Conservation (phyloP, 2,797 vertebrate species). For the Aselliscus stoliczkanus region DNA sequence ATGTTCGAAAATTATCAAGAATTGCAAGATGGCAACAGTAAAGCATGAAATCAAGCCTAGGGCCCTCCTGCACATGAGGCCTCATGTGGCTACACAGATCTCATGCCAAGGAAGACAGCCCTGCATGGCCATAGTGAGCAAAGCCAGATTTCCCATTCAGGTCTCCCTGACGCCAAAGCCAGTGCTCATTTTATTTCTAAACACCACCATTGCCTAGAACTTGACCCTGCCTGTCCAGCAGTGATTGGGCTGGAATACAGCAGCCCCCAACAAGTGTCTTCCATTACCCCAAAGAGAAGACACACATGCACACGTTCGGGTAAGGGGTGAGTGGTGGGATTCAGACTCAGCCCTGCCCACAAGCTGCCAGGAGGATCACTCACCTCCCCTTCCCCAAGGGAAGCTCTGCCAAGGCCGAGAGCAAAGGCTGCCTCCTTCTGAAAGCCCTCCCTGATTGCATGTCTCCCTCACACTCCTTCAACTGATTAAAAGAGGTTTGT, state of each 20-base stretch:
- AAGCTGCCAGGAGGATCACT: background rate
- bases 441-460: background rate
- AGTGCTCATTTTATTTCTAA: background rate
- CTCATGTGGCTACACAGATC: no score
- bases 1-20: background rate
- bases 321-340: background rate
- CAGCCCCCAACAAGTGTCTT: background rate
- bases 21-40: background rate
- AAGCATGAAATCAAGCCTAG: accelerated
- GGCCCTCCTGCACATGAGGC: accelerated
- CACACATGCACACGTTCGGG: background rate
- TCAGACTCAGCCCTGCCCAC: background rate
- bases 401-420: background rate
- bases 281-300: background rate
- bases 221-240: background rate
- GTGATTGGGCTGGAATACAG: background rate
- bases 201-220: background rate
- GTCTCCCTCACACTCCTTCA: background rate
- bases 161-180: background rate
- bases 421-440: background rate
- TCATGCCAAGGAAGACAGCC: background rate
- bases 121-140: background rate
- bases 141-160: background rate
- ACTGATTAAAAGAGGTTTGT: no score
- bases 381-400: no score